Base-by-base conservation (phyloP, 2,888 invertebrate genomes). In the Dynastes grantii region DNA sequence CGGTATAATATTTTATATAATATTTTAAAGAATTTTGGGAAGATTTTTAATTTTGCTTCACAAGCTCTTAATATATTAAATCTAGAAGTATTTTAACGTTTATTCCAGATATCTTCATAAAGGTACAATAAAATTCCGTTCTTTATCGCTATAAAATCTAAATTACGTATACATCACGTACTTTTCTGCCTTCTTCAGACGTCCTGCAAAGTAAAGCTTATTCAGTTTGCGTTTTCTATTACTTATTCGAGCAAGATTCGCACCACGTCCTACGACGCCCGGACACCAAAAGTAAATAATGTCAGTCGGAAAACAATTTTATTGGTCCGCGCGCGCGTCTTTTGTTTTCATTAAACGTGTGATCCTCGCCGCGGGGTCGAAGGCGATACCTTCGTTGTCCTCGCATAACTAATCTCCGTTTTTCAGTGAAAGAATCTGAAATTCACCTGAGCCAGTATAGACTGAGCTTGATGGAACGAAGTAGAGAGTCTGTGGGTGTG, bases 301-400 rank as follows among this genome's bases (percentile, higher is more conserved):
- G 67, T 63, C 45, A 51, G 53, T 22, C 45, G 58, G 61, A 78
- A 81, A 79, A 80, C 80, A 80, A 78, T 81, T 82, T 82, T 78
- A 81, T 82, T 80, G 80, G 81, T 79, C 80, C 37, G 55, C n/a
- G 45, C 9, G 29, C 81, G 78, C 75, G 79, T 83, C 82, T 78
- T 83, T 83, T 83, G 81, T 83, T 82, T 83, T 83, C 83, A 83
- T 83, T 83, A 83, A 61, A 78, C 78, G 68, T 37, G 58, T 76
- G 77, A 82, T 82, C 81, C 73, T 61, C 61, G 45, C 61, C 61
- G 58, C 68, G 13, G 68, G 68, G 22, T 16, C 16, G 40, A 67
- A 67, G 65, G 22, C 27, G 76, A 76, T 63, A n/a, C 63, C 63
- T 63, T 73, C 27, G 29, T 22, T 22, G 22, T 58, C 22, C 8